Evolutionary conservation across 2,113 vertebrate genomes (phyloP).

Genomic region (Bothrops jararaca): DNA sequence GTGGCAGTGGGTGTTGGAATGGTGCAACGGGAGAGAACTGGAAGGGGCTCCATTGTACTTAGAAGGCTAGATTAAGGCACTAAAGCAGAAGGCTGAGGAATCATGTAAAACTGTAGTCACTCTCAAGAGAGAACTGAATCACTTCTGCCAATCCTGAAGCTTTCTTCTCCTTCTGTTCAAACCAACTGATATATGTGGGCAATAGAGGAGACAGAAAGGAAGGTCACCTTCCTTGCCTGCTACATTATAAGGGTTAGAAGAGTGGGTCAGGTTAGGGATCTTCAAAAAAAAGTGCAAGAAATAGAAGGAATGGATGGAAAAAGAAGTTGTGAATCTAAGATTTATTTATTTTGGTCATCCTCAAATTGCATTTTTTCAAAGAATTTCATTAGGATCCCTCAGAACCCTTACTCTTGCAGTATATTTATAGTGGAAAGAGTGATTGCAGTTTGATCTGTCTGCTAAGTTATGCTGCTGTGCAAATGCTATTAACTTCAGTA

Average conservation of each 20-base stretch:
- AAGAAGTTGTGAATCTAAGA: not conserved
- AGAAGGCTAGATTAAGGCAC: not conserved
- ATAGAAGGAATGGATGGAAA: not conserved
- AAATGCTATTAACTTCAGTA: not conserved
- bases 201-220: not conserved
- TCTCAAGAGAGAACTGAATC: not conserved
- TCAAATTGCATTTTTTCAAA: not conserved
- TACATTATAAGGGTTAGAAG: not conserved
- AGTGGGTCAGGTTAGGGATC: not conserved
- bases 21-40: not conserved
- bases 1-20: not conserved
- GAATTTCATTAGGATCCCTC: not conserved
- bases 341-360: not conserved
- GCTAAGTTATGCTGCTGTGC: not conserved
- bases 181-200: not conserved
- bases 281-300: not conserved
- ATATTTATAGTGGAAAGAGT: not conserved
- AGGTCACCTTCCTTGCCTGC: not conserved
- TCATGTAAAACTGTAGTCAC: not conserved
- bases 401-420: not conserved
- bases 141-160: not conserved
- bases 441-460: not conserved
- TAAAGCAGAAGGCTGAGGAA: not conserved
- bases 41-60: not conserved
- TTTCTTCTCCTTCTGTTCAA: not conserved